phyloP scores from a whole-genome alignment of 23 tunicate genomes.

The Trididemnum nubilum region DNA sequence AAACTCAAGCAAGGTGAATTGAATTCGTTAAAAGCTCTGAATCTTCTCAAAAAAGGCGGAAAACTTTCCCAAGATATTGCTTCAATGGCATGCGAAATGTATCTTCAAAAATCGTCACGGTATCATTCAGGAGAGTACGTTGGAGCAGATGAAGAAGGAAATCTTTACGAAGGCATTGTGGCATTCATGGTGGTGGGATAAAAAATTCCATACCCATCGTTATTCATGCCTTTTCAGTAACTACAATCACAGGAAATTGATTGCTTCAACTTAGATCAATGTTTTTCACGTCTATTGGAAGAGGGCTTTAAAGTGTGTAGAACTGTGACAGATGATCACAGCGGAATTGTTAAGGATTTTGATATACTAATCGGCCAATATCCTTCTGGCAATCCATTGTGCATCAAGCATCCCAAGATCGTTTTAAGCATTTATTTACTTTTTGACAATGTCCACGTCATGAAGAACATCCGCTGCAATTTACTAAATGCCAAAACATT shows the following conservation, averaged over 20 bases:
- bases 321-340: constrained; percentile 1
- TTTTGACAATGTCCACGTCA: constrained; percentile 29
- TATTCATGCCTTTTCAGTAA: constrained; percentile 19
- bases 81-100: constrained; percentile 30
- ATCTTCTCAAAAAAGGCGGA: background rate
- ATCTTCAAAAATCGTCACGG: constrained; percentile 6
- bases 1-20: background rate
- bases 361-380: background rate
- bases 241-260: constrained; percentile 3
- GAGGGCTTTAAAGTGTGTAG: constrained; percentile 17
- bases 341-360: constrained; percentile 12
- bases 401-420: constrained; percentile 3
- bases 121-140: constrained; percentile 15
- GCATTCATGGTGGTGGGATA: constrained; percentile 25
- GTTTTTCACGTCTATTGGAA: background rate
- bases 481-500: constrained; percentile 20
- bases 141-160: constrained; percentile 25
- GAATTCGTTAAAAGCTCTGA: constrained; percentile 19
- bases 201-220: constrained; percentile 14
- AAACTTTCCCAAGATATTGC: background rate
- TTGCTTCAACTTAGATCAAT: background rate
- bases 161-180: constrained; percentile 10
- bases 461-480: constrained; percentile 26
- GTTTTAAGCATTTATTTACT: background rate
- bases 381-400: background rate